Evolutionary conservation across 2,113 vertebrate species (phyloP).

Genomic region (Micromys minutus): DNA sequence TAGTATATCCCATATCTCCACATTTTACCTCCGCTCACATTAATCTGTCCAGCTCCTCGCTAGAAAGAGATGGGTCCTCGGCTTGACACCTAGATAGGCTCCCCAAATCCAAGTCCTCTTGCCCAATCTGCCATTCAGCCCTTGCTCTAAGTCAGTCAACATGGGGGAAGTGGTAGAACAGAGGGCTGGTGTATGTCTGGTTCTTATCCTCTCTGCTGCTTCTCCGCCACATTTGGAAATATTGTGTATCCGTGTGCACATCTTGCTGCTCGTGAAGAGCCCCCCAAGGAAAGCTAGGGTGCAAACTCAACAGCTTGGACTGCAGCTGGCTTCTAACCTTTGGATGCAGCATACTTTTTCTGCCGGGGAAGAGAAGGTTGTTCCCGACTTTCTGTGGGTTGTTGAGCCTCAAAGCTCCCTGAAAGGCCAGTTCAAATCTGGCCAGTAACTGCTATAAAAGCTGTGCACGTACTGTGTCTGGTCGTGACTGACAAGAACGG

Average conservation of each 20-base stretch:
- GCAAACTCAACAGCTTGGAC: not conserved
- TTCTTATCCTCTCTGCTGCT: not conserved
- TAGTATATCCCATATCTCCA: slow-evolving; percentile 48
- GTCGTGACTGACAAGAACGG: slow-evolving; percentile 1
- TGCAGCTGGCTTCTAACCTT: slow-evolving; percentile 34
- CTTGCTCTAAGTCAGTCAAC: not conserved
- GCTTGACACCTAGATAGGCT: slow-evolving; percentile 34
- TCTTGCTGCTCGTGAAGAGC: not conserved
- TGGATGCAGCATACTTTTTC: slow-evolving; percentile 16
- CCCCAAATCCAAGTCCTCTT: slow-evolving; percentile 10
- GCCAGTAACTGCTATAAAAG: not conserved
- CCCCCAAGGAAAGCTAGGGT: not conserved
- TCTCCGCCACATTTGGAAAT: not conserved
- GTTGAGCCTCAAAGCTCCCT: not conserved
- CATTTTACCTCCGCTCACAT: slow-evolving; percentile 41
- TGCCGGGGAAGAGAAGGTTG: not conserved
- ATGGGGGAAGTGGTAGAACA: not conserved
- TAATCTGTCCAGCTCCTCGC: slow-evolving; percentile 55
- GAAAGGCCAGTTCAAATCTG: not conserved
- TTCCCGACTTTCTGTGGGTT: not conserved
- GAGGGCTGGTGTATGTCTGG: not conserved
- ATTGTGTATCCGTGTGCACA: not conserved
- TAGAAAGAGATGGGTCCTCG: slow-evolving; percentile 54
- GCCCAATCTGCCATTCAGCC: slow-evolving; percentile 7
- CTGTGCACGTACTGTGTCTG: not conserved